A percentile compares a stretch with the other conserved stretches of the same genome.
These are phyloP conservation scores for Drosophila baimaii DNA, from an alignment of 1,140 invertebrate species.

Conservation along the genomic window DNA sequence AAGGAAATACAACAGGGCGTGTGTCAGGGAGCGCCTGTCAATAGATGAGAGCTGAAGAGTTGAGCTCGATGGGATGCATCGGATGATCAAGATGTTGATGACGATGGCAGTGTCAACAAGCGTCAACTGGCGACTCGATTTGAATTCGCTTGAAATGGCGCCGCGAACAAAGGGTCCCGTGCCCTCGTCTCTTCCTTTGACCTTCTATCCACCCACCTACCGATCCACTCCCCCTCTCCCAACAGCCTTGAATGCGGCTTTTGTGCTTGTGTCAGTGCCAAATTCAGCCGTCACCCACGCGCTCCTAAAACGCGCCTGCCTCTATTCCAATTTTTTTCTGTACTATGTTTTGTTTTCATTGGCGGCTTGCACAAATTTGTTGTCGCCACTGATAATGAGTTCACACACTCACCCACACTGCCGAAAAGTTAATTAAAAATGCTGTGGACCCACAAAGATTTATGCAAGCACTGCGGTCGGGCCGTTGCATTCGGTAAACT, in stretches of 20 bases:
- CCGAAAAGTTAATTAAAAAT: slow-evolving; percentile 63
- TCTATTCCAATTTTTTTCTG: slow-evolving; percentile 4
- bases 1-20: neutral
- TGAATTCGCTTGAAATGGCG: slow-evolving; percentile 46
- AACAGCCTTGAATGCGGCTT: slow-evolving; percentile 25
- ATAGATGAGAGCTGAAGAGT: slow-evolving; percentile 42
- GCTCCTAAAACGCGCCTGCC: slow-evolving; percentile 19
- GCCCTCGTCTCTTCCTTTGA: slow-evolving; percentile 5
- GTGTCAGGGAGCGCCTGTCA: slow-evolving; percentile 41
- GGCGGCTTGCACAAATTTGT: slow-evolving; percentile 22
- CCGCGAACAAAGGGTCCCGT: slow-evolving; percentile 30
- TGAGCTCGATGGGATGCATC: slow-evolving; percentile 37
- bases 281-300: slow-evolving; percentile 35
- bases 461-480: slow-evolving; percentile 39
- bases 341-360: slow-evolving; percentile 38
- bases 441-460: slow-evolving; percentile 42
- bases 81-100: slow-evolving; percentile 33
- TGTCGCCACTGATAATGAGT: slow-evolving; percentile 51
- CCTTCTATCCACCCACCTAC: slow-evolving; percentile 7
- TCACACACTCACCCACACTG: slow-evolving; percentile 13
- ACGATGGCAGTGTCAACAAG: slow-evolving; percentile 47
- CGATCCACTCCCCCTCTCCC: neutral
- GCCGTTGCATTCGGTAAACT: slow-evolving; percentile 22
- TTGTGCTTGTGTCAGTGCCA: slow-evolving; percentile 34
- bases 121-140: slow-evolving; percentile 33